These are phyloP conservation scores for Aeoliscus strigatus DNA, from an alignment of 2,797 vertebrate genomes.

Conservation along the genomic window DNA sequence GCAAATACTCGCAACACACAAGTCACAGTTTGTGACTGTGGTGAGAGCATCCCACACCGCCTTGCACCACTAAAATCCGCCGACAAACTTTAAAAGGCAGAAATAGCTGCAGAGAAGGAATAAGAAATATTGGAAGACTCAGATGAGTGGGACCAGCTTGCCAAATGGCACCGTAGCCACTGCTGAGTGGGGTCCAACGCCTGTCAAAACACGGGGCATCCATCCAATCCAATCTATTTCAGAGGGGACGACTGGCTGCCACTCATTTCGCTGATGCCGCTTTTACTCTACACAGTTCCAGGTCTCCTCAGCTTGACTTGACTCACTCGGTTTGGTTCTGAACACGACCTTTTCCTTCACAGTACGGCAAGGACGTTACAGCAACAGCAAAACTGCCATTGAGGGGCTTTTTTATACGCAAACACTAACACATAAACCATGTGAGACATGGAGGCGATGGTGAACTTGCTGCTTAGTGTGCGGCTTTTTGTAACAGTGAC, in stretches of 20 bases:
- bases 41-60: not conserved
- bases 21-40: constrained; percentile 18
- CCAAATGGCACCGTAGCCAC: constrained; percentile 42
- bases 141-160: constrained; percentile 22
- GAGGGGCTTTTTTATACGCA: too few relatives aligned
- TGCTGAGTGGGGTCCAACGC: constrained; percentile 41
- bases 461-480: too few relatives aligned
- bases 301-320: too few relatives aligned
- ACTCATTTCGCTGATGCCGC: too few relatives aligned
- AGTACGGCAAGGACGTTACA: too few relatives aligned
- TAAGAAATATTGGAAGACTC: constrained; percentile 26
- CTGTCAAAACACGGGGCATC: constrained; percentile 53
- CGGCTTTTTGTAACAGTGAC: too few relatives aligned
- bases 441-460: too few relatives aligned
- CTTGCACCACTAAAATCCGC: not conserved
- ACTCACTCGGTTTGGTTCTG: too few relatives aligned
- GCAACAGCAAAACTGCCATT: too few relatives aligned
- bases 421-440: too few relatives aligned
- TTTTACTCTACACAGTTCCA: too few relatives aligned
- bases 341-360: too few relatives aligned
- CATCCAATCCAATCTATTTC: constrained; percentile 47
- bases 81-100: constrained; percentile 27
- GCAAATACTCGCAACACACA: constrained; percentile 8
- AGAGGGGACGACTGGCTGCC: constrained; percentile 26
- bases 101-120: constrained; percentile 37